Conservation (phyloP, 2,888 invertebrate genomes). For the Macrophya annulata region DNA sequence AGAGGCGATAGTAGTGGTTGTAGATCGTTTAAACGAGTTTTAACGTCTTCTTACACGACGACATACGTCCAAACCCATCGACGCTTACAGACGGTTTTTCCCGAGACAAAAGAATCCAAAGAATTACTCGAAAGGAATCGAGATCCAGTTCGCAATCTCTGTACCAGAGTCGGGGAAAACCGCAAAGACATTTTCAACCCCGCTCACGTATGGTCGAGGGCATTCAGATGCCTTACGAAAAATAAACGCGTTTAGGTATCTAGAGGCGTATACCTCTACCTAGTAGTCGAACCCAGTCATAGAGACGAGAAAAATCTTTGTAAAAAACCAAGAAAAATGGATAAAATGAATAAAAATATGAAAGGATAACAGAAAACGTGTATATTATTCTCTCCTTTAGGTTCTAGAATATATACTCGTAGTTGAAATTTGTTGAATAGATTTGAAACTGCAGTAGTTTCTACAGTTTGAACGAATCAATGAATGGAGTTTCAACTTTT, state of each 20-base stretch:
- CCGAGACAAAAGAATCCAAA: neutral
- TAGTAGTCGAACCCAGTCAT: neutral
- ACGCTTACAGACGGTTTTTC: neutral
- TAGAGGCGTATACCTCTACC: neutral
- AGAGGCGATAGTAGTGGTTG: neutral
- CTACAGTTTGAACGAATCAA: neutral
- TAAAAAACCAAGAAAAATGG: neutral
- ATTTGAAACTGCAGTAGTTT: neutral
- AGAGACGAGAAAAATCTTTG: neutral
- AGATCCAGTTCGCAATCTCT: constrained; percentile 31
- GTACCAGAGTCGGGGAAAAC: neutral
- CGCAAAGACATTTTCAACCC: neutral
- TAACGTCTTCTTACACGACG: constrained; percentile 25
- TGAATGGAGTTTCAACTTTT: neutral
- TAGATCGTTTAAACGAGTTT: constrained; percentile 19
- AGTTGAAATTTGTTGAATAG: neutral
- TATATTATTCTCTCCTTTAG: neutral
- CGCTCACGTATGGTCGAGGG: constrained; percentile 36
- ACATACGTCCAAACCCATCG: constrained; percentile 18
- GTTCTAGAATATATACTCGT: neutral
- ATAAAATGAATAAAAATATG: neutral
- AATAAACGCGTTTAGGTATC: constrained; percentile 17
- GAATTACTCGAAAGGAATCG: constrained; percentile 3
- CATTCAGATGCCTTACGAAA: constrained; percentile 33
- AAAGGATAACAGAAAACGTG: neutral